Percentiles rank a stretch among this genome's conserved stretches.
Conservation (phyloP, 2,888 invertebrate species). For the Hecatera dysodea region DNA sequence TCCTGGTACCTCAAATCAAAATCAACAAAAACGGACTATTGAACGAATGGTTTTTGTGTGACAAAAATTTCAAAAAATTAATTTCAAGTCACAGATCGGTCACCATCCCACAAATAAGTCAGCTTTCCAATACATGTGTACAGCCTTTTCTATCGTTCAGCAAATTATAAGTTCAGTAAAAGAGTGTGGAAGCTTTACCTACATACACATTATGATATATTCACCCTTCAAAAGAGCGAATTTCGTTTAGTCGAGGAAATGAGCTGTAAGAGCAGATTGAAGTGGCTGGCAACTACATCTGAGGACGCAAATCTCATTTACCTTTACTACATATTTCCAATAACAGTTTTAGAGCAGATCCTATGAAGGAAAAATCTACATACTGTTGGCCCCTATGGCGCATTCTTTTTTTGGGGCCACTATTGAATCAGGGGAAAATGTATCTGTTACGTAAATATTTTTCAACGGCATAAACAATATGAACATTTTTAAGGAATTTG, state of each 20-base stretch:
- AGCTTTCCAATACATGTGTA: not conserved
- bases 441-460: not conserved
- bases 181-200: not conserved
- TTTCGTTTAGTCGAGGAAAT: slow-evolving; percentile 80
- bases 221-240: slow-evolving; percentile 61
- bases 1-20: too few species aligned
- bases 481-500: not conserved
- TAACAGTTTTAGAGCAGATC: slow-evolving; percentile 63
- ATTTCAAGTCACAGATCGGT: too few species aligned
- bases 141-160: not conserved
- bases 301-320: slow-evolving; percentile 78
- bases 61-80: too few species aligned
- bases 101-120: not conserved
- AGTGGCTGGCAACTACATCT: slow-evolving; percentile 76
- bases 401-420: not conserved
- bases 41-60: too few species aligned
- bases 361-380: slow-evolving; percentile 14
- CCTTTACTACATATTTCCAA: slow-evolving; percentile 72
- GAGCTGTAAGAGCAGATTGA: slow-evolving; percentile 73
- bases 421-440: not conserved
- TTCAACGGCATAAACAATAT: too few species aligned
- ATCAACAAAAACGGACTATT: too few species aligned
- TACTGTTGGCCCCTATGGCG: not conserved
- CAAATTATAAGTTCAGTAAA: not conserved
- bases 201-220: slow-evolving; percentile 26